These are phyloP conservation scores for Zapornia atra DNA, from an alignment of 2,113 vertebrate genomes.

Conservation along the genomic window DNA sequence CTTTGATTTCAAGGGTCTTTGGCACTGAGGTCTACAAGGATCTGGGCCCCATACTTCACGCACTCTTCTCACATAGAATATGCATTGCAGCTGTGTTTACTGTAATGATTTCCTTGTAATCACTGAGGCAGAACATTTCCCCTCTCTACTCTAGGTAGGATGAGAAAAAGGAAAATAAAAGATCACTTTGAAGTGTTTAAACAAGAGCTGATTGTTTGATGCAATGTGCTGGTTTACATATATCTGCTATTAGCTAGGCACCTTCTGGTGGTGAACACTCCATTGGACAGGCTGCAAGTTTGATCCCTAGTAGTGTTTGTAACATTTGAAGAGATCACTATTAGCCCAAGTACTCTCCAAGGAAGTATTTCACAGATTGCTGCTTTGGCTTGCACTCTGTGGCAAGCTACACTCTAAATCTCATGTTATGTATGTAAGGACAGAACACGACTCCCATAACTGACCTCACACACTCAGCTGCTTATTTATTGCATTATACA, in stretches of 20 bases:
- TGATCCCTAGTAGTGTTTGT: neutral
- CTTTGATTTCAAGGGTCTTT: neutral
- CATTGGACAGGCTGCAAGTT: neutral
- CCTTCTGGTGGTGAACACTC: neutral
- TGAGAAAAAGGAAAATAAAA: neutral
- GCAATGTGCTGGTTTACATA: neutral
- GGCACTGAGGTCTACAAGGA: neutral
- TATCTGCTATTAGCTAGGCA: neutral
- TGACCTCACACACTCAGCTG: neutral
- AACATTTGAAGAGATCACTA: neutral
- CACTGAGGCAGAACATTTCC: neutral
- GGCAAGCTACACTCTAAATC: neutral
- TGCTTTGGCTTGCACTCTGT: neutral
- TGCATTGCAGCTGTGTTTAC: neutral
- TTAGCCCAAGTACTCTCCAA: neutral
- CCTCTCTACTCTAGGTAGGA: neutral
- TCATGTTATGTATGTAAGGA: rapidly evolving
- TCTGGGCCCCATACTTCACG: neutral
- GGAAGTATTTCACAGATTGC: neutral
- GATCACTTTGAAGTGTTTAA: neutral
- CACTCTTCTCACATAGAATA: neutral
- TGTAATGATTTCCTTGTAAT: neutral
- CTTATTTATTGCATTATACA: neutral
- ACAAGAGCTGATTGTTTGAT: too few species aligned
- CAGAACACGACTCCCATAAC: neutral